These are phyloP conservation scores for Bombus difficillimus DNA, from an alignment of 1,140 invertebrate genomes.

Conservation along the genomic window DNA sequence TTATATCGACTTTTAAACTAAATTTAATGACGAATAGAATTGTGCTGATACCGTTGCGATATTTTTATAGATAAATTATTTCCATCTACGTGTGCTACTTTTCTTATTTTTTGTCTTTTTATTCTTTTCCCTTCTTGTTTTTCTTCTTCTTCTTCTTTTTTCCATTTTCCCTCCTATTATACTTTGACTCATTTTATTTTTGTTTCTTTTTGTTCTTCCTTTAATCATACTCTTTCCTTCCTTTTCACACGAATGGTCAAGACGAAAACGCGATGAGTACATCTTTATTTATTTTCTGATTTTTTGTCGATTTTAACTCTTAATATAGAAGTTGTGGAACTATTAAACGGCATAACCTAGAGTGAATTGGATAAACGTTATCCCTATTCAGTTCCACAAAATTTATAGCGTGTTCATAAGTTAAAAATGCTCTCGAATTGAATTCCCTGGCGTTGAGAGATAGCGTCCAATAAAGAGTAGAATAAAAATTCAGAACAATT, in stretches of 20 bases:
- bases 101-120: too few relatives aligned
- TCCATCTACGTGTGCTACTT: too few relatives aligned
- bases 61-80: not conserved
- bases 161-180: too few relatives aligned
- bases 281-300: not conserved
- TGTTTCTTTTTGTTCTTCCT: too few relatives aligned
- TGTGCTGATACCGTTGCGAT: too few relatives aligned
- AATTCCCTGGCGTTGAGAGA: not conserved
- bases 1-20: not conserved
- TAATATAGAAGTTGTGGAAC: not conserved
- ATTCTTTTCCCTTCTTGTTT: too few relatives aligned
- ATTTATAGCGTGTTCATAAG: slow-evolving; percentile 1
- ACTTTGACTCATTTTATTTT: too few relatives aligned
- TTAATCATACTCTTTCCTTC: not conserved
- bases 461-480: not conserved
- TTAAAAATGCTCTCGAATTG: not conserved
- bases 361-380: not conserved
- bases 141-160: too few relatives aligned
- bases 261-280: not conserved
- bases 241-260: not conserved
- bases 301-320: not conserved
- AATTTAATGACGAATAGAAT: not conserved
- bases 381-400: not conserved
- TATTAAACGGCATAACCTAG: not conserved
- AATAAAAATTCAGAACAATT: not conserved